A percentile compares a stretch with the other conserved stretches of the same genome.
Evolutionary conservation across 2,797 vertebrate genomes (phyloP).

Genomic region (Poecilia picta): DNA sequence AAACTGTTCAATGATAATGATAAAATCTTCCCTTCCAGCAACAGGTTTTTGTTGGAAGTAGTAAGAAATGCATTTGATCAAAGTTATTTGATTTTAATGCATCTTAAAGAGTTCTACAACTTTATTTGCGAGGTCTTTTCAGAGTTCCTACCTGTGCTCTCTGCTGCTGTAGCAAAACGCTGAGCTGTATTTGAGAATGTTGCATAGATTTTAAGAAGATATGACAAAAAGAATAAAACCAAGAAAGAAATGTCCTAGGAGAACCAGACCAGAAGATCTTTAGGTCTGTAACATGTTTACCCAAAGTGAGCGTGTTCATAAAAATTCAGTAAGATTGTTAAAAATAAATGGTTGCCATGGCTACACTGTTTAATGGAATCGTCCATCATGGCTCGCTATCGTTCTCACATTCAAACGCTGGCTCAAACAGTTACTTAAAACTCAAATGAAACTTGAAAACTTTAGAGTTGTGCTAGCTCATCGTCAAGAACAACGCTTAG

Average conservation of each 20-base stretch:
- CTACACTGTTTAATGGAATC: not conserved
- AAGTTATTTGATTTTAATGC: not conserved
- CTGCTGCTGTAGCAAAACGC: not conserved
- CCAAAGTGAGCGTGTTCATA: not conserved
- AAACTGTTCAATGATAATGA: not conserved
- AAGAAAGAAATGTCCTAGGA: not conserved
- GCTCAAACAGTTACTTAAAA: not conserved
- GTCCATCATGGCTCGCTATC: not conserved
- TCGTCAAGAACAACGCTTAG: not conserved
- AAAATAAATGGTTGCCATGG: not conserved
- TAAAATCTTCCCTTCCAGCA: not conserved
- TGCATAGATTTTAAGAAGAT: not conserved
- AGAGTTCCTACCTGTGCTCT: not conserved
- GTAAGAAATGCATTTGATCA: not conserved
- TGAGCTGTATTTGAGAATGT: not conserved
- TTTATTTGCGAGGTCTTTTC: not conserved
- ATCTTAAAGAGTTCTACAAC: not conserved
- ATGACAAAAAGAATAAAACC: not conserved
- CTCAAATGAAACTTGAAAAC: not conserved
- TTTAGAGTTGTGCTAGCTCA: not conserved
- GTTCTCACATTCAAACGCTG: not conserved
- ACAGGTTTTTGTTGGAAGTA: no score
- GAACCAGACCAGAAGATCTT: not conserved
- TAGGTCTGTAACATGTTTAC: not conserved
- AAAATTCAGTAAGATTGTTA: not conserved